Conservation (phyloP, 2,888 invertebrate genomes). For the Dryococelus australis region DNA sequence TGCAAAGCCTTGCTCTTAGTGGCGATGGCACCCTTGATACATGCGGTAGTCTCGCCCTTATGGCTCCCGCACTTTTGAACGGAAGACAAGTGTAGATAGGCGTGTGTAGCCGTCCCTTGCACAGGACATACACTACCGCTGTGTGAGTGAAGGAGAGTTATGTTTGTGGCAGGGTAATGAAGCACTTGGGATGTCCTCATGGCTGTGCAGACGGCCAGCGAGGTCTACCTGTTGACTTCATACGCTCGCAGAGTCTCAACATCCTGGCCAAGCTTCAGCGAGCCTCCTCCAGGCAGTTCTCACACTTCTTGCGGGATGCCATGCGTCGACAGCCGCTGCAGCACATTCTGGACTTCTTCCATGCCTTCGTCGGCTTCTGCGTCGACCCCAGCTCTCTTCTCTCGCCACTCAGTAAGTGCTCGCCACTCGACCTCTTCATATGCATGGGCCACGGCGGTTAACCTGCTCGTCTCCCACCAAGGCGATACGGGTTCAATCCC, state of each 20-base stretch:
- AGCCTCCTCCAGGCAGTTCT: conserved; percentile 70
- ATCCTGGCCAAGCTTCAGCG: conserved; percentile 79
- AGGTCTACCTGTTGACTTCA: conserved; percentile 88
- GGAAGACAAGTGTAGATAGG: too few species aligned
- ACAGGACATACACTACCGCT: too few species aligned
- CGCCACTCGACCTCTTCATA: too few species aligned
- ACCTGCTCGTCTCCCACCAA: too few species aligned
- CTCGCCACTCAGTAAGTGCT: conserved; percentile 84
- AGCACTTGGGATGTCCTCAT: conserved; percentile 93
- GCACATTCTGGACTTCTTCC: conserved; percentile 92
- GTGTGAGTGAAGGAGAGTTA: conserved; percentile 34
- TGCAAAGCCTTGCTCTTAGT: too few species aligned
- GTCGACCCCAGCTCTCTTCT: conserved; percentile 86
- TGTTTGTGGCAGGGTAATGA: conserved; percentile 70
- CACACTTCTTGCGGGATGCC: conserved; percentile 73
- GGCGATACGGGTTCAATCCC: too few species aligned
- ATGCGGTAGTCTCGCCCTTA: too few species aligned
- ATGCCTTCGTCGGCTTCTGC: conserved; percentile 95
- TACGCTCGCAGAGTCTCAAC: conserved; percentile 86
- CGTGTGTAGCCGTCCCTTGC: too few species aligned
- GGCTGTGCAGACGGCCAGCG: conserved; percentile 88
- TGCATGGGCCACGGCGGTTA: too few species aligned
- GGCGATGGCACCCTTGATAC: too few species aligned
- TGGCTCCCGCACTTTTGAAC: too few species aligned
- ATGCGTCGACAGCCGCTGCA: conserved; percentile 78